Conservation (phyloP, 2,113 vertebrate genomes). For the Gambusia affinis region DNA sequence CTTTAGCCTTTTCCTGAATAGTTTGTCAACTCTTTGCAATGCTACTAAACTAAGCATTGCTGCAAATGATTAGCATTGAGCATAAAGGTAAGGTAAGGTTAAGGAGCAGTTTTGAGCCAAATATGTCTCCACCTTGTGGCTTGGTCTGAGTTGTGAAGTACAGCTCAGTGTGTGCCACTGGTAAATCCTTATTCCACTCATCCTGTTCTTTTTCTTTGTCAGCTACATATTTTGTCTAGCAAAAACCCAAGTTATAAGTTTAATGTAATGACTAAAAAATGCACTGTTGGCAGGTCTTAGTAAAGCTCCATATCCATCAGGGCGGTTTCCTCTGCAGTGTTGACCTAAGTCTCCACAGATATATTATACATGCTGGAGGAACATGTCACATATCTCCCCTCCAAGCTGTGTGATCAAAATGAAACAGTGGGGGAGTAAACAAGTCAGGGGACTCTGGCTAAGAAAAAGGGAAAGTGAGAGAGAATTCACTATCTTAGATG, state of each 20-base stretch:
- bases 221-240: conserved; percentile 26
- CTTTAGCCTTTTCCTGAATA: neutral
- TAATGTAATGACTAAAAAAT: conserved; percentile 69
- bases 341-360: conserved; percentile 64
- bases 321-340: conserved; percentile 61
- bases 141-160: neutral
- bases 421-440: conserved; percentile 45
- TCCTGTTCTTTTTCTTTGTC: conserved; percentile 11
- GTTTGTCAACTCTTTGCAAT: neutral
- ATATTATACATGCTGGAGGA: conserved; percentile 54
- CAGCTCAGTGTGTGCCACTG: conserved; percentile 5
- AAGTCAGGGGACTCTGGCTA: conserved; percentile 33
- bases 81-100: neutral
- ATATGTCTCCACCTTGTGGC: neutral
- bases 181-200: conserved; percentile 2
- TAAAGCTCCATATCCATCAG: conserved; percentile 67
- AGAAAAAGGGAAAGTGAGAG: neutral
- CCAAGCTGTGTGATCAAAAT: conserved; percentile 55
- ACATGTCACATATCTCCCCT: conserved; percentile 57
- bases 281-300: conserved; percentile 47
- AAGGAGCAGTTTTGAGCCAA: neutral
- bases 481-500: neutral
- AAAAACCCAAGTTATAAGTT: conserved; percentile 50
- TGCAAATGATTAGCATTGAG: neutral
- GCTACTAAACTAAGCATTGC: no score